phyloP scores from a whole-genome alignment of 2,888 invertebrate genomes.

The Rhagonycha fulva region DNA sequence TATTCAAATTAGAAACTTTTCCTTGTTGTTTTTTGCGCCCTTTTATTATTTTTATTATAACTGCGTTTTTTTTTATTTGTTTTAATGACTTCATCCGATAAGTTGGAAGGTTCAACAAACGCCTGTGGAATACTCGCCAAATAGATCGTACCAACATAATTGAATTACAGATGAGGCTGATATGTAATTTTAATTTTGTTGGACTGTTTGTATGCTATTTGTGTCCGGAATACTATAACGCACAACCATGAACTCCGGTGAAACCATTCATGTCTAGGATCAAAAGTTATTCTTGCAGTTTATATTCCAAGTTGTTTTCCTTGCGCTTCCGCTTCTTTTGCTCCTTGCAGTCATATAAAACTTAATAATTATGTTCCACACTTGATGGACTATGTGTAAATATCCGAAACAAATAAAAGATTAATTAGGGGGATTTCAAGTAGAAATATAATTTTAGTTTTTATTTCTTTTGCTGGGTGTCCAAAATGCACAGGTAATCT shows the following conservation, averaged over 20 bases:
- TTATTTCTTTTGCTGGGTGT: too few species aligned
- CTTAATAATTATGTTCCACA: neutral
- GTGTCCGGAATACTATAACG: slow-evolving; percentile 17
- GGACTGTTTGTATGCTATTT: slow-evolving; percentile 18
- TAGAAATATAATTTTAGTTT: too few species aligned
- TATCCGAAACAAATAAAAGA: neutral
- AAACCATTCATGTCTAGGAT: slow-evolving; percentile 18
- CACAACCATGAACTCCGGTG: slow-evolving; percentile 6
- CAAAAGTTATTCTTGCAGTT: slow-evolving; percentile 19
- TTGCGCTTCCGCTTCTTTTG: neutral
- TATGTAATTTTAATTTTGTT: slow-evolving; percentile 25
- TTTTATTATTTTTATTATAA: neutral
- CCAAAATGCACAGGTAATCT: too few species aligned
- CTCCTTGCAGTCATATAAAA: neutral
- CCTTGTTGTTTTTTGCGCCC: neutral
- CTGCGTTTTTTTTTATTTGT: neutral
- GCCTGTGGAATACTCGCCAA: slow-evolving; percentile 5
- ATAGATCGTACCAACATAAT: slow-evolving; percentile 8
- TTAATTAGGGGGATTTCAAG: too few species aligned
- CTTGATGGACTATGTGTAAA: neutral
- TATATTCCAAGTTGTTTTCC: slow-evolving; percentile 9
- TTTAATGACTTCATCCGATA: slow-evolving; percentile 10
- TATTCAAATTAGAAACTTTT: neutral
- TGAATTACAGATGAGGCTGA: slow-evolving; percentile 23
- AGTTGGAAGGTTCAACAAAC: slow-evolving; percentile 8